Percentiles rank a stretch among this genome's conserved stretches.
These are phyloP conservation scores for Gobio gobio DNA, from an alignment of 2,113 vertebrate species.

Conservation along the genomic window DNA sequence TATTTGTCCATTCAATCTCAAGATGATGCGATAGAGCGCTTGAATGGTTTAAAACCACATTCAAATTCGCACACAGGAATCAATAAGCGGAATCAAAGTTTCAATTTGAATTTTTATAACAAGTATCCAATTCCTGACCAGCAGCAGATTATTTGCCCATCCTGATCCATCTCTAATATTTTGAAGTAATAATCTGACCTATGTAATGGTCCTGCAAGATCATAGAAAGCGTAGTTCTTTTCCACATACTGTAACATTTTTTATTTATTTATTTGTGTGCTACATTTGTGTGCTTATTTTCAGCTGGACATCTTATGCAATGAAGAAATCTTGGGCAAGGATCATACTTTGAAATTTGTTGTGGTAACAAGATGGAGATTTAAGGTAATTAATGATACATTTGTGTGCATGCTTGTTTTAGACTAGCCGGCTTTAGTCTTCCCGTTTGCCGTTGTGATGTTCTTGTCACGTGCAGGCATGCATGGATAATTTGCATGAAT, in stretches of 20 bases:
- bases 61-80: too few relatives aligned
- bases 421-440: background rate
- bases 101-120: too few relatives aligned
- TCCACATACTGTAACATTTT: background rate
- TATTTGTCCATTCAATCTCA: too few relatives aligned
- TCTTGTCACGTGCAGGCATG: background rate
- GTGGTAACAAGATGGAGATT: conserved; percentile 99
- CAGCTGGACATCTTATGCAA: conserved; percentile 99
- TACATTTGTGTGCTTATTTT: conserved; percentile 17
- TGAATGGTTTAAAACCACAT: too few relatives aligned
- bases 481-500: background rate
- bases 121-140: too few relatives aligned
- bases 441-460: background rate
- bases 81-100: too few relatives aligned
- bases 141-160: background rate
- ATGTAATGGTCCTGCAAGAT: background rate
- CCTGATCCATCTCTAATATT: background rate
- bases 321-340: conserved; percentile 98
- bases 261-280: background rate
- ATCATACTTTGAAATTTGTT: conserved; percentile 99
- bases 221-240: background rate
- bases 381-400: conserved; percentile 77
- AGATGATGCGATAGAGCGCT: too few relatives aligned
- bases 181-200: background rate
- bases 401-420: background rate